Evolutionary conservation across 1,140 invertebrate genomes (phyloP).

Genomic region (Globodera ellingtonae): DNA sequence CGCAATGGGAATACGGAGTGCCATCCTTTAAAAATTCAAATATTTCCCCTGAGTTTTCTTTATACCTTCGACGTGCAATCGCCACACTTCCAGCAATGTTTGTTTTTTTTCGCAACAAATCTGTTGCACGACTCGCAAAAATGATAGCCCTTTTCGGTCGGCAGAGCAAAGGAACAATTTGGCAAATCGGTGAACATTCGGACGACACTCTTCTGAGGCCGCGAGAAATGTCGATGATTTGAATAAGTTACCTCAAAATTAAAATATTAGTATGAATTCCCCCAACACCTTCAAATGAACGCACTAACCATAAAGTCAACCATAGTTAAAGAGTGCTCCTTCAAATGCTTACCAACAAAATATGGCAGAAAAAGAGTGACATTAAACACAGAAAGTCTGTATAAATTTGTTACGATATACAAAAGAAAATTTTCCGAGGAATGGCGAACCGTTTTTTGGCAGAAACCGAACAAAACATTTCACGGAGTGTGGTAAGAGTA

Average conservation of each 20-base stretch:
- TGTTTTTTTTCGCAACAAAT: conserved; percentile 30
- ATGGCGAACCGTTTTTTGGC: not conserved
- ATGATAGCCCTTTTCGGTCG: conserved; percentile 27
- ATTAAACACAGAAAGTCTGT: conserved; percentile 15
- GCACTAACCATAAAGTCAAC: conserved; percentile 34
- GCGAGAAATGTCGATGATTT: conserved; percentile 31
- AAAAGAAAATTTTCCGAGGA: not conserved
- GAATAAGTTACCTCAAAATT: conserved; percentile 38
- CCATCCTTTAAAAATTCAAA: conserved; percentile 25
- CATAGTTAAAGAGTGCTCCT: conserved; percentile 34
- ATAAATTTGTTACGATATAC: too few relatives aligned
- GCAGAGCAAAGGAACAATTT: conserved; percentile 30
- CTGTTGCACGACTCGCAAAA: conserved; percentile 36
- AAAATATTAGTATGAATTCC: conserved; percentile 25
- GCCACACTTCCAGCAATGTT: conserved; percentile 39
- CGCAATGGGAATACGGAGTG: conserved; percentile 21
- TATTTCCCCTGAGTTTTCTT: not conserved
- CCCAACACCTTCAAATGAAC: not conserved
- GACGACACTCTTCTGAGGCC: conserved; percentile 33
- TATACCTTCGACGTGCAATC: conserved; percentile 31
- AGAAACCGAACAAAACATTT: conserved; percentile 20
- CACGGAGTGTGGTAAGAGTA: conserved; percentile 21
- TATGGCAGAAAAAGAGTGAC: conserved; percentile 34
- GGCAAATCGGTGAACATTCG: conserved; percentile 45
- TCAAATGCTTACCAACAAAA: conserved; percentile 38